Percentiles rank a stretch among this genome's conserved stretches.
Evolutionary conservation across 2,797 vertebrate species (phyloP).

Genomic region (Knipowitschia caucasica): DNA sequence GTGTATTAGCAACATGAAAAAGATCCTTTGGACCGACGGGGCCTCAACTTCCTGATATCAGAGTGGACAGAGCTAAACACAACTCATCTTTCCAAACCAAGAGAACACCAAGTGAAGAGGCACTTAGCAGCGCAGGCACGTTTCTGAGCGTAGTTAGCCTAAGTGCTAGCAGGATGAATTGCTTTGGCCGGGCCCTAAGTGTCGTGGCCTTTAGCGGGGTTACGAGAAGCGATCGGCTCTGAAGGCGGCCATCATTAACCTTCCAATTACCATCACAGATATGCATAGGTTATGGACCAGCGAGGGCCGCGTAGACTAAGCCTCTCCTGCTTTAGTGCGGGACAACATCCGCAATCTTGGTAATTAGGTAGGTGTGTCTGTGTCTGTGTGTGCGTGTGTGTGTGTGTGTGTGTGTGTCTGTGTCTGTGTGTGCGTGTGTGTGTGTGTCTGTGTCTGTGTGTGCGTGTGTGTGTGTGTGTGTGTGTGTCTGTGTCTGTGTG

Average conservation of each 20-base stretch:
- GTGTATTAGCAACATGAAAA: no score
- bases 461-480: no score
- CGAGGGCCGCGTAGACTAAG: neutral
- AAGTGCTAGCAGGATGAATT: constrained; percentile 35
- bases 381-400: no score
- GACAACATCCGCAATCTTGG: no score
- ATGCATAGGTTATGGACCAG: neutral
- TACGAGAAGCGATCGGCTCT: constrained; percentile 20
- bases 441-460: no score
- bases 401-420: no score
- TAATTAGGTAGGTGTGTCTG: no score
- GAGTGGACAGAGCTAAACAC: no score
- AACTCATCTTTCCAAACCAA: neutral
- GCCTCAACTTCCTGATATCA: no score
- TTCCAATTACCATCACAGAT: constrained; percentile 29
- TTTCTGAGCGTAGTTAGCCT: neutral
- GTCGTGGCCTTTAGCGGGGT: constrained; percentile 33
- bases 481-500: no score
- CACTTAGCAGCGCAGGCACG: constrained; percentile 1
- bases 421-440: no score
- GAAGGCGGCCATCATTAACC: constrained; percentile 35
- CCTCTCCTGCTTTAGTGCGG: neutral
- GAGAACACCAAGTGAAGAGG: neutral
- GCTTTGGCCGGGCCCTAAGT: constrained; percentile 18
- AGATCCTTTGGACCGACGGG: no score